Conservation (phyloP, 1,140 invertebrate genomes). For the Drosophila tropicalis region DNA sequence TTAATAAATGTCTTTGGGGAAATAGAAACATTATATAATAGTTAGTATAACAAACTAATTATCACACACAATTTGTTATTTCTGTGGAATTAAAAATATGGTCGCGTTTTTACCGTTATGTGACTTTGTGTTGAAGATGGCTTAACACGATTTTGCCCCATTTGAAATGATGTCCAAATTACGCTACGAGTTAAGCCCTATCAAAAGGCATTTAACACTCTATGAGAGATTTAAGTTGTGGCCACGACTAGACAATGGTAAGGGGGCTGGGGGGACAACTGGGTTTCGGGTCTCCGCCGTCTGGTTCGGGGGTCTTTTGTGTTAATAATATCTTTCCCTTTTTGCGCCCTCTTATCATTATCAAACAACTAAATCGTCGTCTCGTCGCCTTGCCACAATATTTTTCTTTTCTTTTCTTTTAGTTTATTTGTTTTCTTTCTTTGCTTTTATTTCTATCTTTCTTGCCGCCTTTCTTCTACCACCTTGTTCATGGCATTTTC, state of each 20-base stretch:
- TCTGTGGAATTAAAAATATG: background rate
- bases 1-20: constrained; percentile 36
- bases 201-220: constrained; percentile 12
- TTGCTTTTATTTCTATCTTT: constrained; percentile 8
- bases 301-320: background rate
- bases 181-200: constrained; percentile 1
- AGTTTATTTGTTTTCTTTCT: constrained; percentile 7
- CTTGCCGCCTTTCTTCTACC: constrained; percentile 6
- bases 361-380: constrained; percentile 11
- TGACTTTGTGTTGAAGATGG: background rate
- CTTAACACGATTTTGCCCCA: background rate
- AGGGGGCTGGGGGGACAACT: background rate
- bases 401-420: background rate
- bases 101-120: constrained; percentile 1
- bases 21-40: constrained; percentile 5
- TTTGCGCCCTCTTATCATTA: background rate
- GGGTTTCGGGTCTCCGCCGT: background rate
- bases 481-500: constrained; percentile 14
- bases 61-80: background rate
- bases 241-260: background rate
- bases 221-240: background rate
- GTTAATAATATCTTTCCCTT: constrained; percentile 6
- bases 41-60: background rate
- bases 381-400: constrained; percentile 7
- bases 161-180: constrained; percentile 10